Evolutionary conservation across 2,888 invertebrate species (phyloP).

Genomic region (Eretmocerus hayati): DNA sequence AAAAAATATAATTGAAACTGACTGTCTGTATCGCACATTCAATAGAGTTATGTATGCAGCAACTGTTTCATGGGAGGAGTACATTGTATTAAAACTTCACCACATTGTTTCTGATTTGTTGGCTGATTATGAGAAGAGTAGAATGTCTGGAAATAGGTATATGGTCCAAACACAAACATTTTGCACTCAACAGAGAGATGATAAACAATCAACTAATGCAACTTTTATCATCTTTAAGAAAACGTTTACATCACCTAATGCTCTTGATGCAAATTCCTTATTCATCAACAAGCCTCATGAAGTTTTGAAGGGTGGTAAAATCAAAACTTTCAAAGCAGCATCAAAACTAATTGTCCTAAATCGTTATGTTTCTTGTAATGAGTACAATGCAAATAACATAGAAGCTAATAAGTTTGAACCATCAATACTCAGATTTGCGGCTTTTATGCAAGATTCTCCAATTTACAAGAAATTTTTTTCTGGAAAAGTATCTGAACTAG

Average conservation of each 20-base stretch:
- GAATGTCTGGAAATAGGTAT: slow-evolving; percentile 49
- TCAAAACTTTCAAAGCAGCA: slow-evolving; percentile 24
- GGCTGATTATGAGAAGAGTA: slow-evolving; percentile 48
- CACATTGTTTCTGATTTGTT: slow-evolving; percentile 52
- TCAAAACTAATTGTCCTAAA: slow-evolving; percentile 32
- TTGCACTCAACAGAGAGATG: slow-evolving; percentile 39
- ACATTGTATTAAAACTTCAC: slow-evolving; percentile 56
- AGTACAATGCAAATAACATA: slow-evolving; percentile 19
- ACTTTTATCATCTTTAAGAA: slow-evolving; percentile 35
- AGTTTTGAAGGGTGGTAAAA: slow-evolving; percentile 19
- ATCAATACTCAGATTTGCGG: slow-evolving; percentile 51
- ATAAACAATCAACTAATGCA: slow-evolving; percentile 27
- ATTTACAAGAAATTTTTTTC: slow-evolving; percentile 22
- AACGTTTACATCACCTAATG: slow-evolving; percentile 25
- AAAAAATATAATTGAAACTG: slow-evolving; percentile 54
- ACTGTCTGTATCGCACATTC: slow-evolving; percentile 60
- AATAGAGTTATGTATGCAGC: slow-evolving; percentile 47
- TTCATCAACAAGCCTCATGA: slow-evolving; percentile 33
- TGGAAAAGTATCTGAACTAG: slow-evolving; percentile 19
- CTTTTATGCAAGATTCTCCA: slow-evolving; percentile 43
- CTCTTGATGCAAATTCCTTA: slow-evolving; percentile 24
- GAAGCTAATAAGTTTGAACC: slow-evolving; percentile 44
- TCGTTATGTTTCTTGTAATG: slow-evolving; percentile 31
- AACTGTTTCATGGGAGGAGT: slow-evolving; percentile 60
- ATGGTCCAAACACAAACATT: slow-evolving; percentile 46